Evolutionary conservation across 2,113 vertebrate species (phyloP).

Genomic region (Ornithorhynchus anatinus): DNA sequence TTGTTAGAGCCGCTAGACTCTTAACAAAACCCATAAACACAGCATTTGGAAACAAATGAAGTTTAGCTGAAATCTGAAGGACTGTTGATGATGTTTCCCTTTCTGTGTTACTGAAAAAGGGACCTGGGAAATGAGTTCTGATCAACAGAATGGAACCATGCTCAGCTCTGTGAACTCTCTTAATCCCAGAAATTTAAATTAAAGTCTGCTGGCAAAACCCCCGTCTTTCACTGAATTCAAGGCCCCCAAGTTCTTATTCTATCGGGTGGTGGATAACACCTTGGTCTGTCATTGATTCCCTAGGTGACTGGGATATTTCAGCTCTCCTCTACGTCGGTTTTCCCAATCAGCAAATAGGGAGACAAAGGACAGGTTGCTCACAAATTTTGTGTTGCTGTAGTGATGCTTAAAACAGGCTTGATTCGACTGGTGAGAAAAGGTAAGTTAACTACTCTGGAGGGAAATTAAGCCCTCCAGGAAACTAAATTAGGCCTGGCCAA

Average conservation of each 20-base stretch:
- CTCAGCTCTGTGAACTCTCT: neutral
- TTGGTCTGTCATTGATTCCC: neutral
- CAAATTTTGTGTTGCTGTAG: no score
- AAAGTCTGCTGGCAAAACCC: neutral
- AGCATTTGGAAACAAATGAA: neutral
- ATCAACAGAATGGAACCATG: neutral
- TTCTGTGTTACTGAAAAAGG: neutral
- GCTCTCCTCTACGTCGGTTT: conserved; percentile 2
- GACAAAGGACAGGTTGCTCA: neutral
- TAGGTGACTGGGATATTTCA: neutral
- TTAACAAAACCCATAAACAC: neutral
- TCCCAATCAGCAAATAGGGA: conserved; percentile 1
- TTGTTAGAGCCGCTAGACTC: neutral
- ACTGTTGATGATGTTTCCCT: neutral
- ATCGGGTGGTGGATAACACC: neutral
- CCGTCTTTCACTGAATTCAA: conserved; percentile 2
- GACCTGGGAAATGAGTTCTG: neutral
- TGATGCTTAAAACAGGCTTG: neutral
- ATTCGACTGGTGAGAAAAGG: neutral
- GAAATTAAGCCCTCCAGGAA: neutral
- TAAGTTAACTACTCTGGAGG: neutral
- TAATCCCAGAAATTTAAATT: neutral
- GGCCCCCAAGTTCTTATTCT: neutral
- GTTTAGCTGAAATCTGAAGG: conserved; percentile 3
- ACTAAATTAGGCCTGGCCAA: neutral